Base-by-base conservation (phyloP, 2,888 invertebrate genomes). In the Beris morrisii region DNA sequence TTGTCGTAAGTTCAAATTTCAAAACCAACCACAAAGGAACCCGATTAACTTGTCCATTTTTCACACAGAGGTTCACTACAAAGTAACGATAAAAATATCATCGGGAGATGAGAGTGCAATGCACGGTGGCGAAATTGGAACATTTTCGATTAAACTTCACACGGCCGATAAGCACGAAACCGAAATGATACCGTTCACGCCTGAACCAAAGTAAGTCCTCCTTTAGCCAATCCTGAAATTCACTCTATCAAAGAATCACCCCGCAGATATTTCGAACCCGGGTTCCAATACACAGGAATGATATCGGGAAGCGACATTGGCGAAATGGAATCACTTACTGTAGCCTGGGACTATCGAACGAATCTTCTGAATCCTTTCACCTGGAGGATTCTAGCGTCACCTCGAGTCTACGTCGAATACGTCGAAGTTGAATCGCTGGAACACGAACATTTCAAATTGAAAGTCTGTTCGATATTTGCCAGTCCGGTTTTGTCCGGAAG, bases 361-460 rank as follows among this genome's bases (percentile, higher is more conserved):
- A 91, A 88, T 69, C 78, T 91, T 28, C 85, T 92, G 72, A 93
- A 93, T 79, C 91, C 93, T 0, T 84, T 93, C 70, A 92, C 93
- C 0, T 93, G 93, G 93, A 83, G 93, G 66, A 79, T 92, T 45
- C 79, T 92, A 7, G 85, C 88, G 65, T 87, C 87, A 5, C 90
- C 93, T 0, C 86, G 87, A 70, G 87, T 92, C 64, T 90, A 88
- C 75, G 81, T 93, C 56, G 88, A 89, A 66, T 87, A 87, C 69
- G 80, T 93, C 48, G 85, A 85, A 55, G 82, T 93, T 45, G 88
- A 91, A 53, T 88, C 88, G 11, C 82, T 93, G 73, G 92, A 92
- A 78, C 85, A 85, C 64, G 83, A 85, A 9, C 73, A 76, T n/a
- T 71, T 71, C 0, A 70, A 74, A 43, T 46, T 80, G 58, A 88